Evolutionary conservation across 2,888 invertebrate genomes (phyloP).

Genomic region (Colletes collaris): DNA sequence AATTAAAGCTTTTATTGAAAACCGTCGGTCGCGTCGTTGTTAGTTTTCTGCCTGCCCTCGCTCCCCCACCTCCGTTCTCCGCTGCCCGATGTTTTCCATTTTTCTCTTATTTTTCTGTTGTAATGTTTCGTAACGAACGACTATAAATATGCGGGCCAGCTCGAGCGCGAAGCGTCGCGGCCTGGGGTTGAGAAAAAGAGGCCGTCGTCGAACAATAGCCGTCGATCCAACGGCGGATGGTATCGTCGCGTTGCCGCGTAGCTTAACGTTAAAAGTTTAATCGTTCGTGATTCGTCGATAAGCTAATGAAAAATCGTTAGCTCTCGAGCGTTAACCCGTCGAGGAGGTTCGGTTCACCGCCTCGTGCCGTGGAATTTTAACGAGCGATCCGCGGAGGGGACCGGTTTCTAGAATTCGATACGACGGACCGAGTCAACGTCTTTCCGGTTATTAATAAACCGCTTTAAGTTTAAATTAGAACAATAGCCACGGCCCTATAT

Average conservation of each 20-base stretch:
- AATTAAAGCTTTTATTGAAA: slow-evolving; percentile 51
- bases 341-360: neutral
- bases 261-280: slow-evolving; percentile 36
- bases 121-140: slow-evolving; percentile 35
- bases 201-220: slow-evolving; percentile 21
- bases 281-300: slow-evolving; percentile 48
- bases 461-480: neutral
- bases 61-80: neutral
- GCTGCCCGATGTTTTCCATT: neutral
- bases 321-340: slow-evolving; percentile 38
- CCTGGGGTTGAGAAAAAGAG: slow-evolving; percentile 24
- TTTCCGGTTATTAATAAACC: neutral
- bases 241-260: slow-evolving; percentile 10
- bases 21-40: slow-evolving; percentile 32
- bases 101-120: slow-evolving; percentile 2
- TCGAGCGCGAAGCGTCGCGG: slow-evolving; percentile 28
- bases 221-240: neutral
- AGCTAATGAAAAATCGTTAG: slow-evolving; percentile 50
- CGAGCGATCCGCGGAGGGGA: neutral
- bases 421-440: neutral
- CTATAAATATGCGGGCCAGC: slow-evolving; percentile 27
- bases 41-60: neutral
- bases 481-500: too few species aligned
- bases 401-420: slow-evolving; percentile 10
- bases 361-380: slow-evolving; percentile 14